phyloP scores from a whole-genome alignment of 2,113 vertebrate species.

The Ceyx cyanopectus region DNA sequence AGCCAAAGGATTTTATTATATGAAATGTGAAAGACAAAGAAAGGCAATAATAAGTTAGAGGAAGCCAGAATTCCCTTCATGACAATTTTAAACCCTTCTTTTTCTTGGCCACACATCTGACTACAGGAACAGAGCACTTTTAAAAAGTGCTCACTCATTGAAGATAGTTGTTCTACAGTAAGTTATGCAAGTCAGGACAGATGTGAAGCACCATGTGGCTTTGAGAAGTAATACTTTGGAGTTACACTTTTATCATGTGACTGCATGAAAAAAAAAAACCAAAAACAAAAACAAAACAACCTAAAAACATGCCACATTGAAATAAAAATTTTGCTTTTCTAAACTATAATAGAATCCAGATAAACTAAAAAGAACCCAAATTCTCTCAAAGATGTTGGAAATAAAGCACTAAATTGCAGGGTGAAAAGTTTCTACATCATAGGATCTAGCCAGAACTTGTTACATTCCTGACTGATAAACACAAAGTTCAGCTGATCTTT shows the following conservation, averaged over 20 bases:
- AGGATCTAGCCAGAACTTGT: constrained; percentile 40
- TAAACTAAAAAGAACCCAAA: neutral
- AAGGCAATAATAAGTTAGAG: neutral
- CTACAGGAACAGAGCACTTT: neutral
- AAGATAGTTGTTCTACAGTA: neutral
- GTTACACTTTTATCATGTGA: neutral
- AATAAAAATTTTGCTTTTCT: neutral
- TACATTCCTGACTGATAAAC: constrained; percentile 33
- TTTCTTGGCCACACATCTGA: neutral
- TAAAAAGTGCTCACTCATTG: neutral
- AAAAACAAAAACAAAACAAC: neutral
- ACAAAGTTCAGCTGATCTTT: constrained; percentile 41
- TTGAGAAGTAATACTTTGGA: neutral
- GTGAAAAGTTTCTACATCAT: constrained; percentile 12
- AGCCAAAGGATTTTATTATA: neutral
- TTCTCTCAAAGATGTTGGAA: neutral
- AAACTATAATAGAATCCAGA: neutral
- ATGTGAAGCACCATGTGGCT: neutral
- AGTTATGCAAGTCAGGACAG: constrained; percentile 37
- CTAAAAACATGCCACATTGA: neutral
- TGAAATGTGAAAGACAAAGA: neutral
- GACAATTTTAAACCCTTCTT: neutral
- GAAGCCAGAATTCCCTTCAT: neutral
- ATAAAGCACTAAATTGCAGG: neutral
- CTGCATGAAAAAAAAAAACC: neutral